Percentiles rank a stretch among this genome's conserved stretches.
Evolutionary conservation across 2,888 invertebrate genomes (phyloP).

Genomic region (Julus scandinavius): DNA sequence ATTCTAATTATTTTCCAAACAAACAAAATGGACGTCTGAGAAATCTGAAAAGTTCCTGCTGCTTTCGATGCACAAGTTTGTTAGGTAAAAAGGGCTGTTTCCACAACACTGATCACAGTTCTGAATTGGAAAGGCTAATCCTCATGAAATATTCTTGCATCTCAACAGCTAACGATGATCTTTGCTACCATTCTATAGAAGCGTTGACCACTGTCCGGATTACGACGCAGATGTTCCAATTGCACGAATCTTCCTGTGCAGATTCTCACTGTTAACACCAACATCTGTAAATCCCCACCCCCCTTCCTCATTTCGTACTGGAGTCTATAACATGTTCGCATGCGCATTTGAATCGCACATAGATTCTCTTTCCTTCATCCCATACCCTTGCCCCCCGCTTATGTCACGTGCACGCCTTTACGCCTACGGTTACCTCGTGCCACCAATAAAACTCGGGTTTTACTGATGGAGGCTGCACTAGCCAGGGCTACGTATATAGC

Average conservation of each 20-base stretch:
- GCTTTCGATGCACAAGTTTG: too few species aligned
- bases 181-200: too few species aligned
- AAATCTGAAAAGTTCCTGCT: too few species aligned
- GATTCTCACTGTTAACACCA: background rate
- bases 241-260: background rate
- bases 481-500: constrained; percentile 44
- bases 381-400: background rate
- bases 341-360: background rate
- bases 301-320: too few species aligned
- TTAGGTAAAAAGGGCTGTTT: too few species aligned
- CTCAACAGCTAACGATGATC: background rate
- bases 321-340: background rate
- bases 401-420: constrained; percentile 13
- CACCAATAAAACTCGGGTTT: constrained; percentile 31
- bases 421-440: constrained; percentile 32
- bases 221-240: background rate
- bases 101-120: too few species aligned
- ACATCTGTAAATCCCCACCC: background rate
- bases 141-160: background rate
- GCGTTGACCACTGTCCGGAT: background rate
- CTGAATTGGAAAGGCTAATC: background rate
- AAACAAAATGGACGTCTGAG: too few species aligned
- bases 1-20: too few species aligned
- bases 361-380: background rate
- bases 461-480: constrained; percentile 33